Percentiles rank a stretch among this genome's conserved stretches.
phyloP scores from a whole-genome alignment of 2,888 invertebrate genomes.

The Conus canariensis region DNA sequence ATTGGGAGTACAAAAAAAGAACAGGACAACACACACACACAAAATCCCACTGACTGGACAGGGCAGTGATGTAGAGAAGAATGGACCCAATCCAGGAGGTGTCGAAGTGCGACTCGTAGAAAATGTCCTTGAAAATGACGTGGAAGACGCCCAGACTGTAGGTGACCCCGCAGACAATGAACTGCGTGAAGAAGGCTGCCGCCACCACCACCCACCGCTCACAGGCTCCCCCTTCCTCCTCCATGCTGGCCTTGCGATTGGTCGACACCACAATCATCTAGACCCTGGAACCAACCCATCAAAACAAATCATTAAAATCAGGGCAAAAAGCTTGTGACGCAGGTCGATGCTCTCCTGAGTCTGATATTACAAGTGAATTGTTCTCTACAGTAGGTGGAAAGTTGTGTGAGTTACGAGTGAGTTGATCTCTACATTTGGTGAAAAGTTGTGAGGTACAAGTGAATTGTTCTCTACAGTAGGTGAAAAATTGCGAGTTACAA shows the following conservation, averaged over 20 bases:
- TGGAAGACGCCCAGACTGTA: constrained; percentile 74
- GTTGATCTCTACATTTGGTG: no score
- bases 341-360: no score
- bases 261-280: constrained; percentile 67
- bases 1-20: no score
- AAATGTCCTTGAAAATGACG: constrained; percentile 69
- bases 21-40: neutral
- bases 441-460: no score
- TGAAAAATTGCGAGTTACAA: no score
- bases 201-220: constrained; percentile 70
- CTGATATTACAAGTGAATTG: no score
- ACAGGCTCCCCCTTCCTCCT: constrained; percentile 56
- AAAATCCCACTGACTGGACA: constrained; percentile 66
- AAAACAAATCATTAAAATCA: no score
- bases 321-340: no score
- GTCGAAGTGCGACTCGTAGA: constrained; percentile 69
- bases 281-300: neutral
- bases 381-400: no score
- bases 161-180: constrained; percentile 73
- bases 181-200: constrained; percentile 73
- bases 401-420: no score
- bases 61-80: constrained; percentile 68
- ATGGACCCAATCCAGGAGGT: constrained; percentile 73
- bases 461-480: no score
- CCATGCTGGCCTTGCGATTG: constrained; percentile 51